phyloP scores from a whole-genome alignment of 2,797 vertebrate species.

The Epinephelus coioides region DNA sequence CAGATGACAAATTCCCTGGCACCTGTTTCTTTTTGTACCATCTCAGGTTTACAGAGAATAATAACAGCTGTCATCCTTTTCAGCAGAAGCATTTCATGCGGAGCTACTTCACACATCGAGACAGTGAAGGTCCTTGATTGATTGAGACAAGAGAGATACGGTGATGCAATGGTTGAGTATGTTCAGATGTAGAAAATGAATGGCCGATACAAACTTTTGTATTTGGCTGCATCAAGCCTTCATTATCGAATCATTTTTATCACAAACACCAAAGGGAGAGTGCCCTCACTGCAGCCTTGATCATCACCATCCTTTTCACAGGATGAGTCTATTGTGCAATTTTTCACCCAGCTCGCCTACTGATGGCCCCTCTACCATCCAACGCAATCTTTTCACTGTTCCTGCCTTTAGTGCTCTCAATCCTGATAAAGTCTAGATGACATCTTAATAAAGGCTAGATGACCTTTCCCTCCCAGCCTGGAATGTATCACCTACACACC shows the following conservation, averaged over 20 bases:
- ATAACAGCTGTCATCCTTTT: constrained; percentile 63
- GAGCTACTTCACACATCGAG: constrained; percentile 37
- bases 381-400: constrained; percentile 38
- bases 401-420: constrained; percentile 47
- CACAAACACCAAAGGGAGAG: constrained; percentile 26
- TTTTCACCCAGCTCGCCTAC: constrained; percentile 38
- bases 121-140: constrained; percentile 47
- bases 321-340: constrained; percentile 35
- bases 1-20: constrained; percentile 51
- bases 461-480: constrained; percentile 57
- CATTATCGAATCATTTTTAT: constrained; percentile 21
- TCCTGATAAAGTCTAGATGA: constrained; percentile 65
- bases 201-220: constrained; percentile 2
- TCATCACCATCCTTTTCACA: constrained; percentile 32
- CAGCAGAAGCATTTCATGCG: constrained; percentile 34
- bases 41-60: constrained; percentile 63
- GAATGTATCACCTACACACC: constrained; percentile 38
- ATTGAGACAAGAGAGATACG: constrained; percentile 24
- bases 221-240: constrained; percentile 21
- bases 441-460: constrained; percentile 62
- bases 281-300: constrained; percentile 33
- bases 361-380: constrained; percentile 24
- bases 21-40: constrained; percentile 53
- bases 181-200: constrained; percentile 7
- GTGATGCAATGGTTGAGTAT: constrained; percentile 1